phyloP scores from a whole-genome alignment of 2,797 vertebrate species.

The Dermochelys coriacea region DNA sequence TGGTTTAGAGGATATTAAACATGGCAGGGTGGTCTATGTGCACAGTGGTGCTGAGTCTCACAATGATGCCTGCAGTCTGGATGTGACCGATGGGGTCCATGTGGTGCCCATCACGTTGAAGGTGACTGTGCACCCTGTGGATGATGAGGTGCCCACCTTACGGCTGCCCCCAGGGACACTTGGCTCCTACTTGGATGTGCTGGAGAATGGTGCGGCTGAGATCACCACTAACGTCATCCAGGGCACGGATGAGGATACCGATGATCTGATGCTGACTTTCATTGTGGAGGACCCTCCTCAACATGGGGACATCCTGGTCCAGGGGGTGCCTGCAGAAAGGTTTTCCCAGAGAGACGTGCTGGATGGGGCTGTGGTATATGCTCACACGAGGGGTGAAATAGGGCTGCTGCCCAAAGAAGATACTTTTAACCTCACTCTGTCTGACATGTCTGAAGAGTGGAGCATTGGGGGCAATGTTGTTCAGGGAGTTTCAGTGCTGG shows the following conservation, averaged over 20 bases:
- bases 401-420: slow-evolving; percentile 90
- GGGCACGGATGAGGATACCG: slow-evolving; percentile 88
- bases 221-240: slow-evolving; percentile 93
- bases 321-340: slow-evolving; percentile 83
- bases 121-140: slow-evolving; percentile 88
- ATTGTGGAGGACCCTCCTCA: slow-evolving; percentile 90
- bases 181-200: slow-evolving; percentile 92
- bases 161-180: slow-evolving; percentile 90
- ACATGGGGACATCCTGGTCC: slow-evolving; percentile 90
- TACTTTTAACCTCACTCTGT: slow-evolving; percentile 93
- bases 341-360: slow-evolving; percentile 95
- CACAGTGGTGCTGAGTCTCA: slow-evolving; percentile 89
- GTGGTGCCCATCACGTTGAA: slow-evolving; percentile 91
- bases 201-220: slow-evolving; percentile 92
- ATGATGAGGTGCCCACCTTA: slow-evolving; percentile 86
- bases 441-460: slow-evolving; percentile 94
- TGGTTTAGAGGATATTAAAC: slow-evolving; percentile 87
- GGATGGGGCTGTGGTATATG: slow-evolving; percentile 91
- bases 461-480: slow-evolving; percentile 88
- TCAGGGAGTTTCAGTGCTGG: slow-evolving; percentile 91
- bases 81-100: slow-evolving; percentile 93
- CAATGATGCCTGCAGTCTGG: slow-evolving; percentile 88
- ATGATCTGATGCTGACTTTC: slow-evolving; percentile 94
- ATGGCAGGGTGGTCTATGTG: slow-evolving; percentile 87
- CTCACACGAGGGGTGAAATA: slow-evolving; percentile 92